Conservation (phyloP, 1,140 invertebrate genomes). For the Lucilia sericata region DNA sequence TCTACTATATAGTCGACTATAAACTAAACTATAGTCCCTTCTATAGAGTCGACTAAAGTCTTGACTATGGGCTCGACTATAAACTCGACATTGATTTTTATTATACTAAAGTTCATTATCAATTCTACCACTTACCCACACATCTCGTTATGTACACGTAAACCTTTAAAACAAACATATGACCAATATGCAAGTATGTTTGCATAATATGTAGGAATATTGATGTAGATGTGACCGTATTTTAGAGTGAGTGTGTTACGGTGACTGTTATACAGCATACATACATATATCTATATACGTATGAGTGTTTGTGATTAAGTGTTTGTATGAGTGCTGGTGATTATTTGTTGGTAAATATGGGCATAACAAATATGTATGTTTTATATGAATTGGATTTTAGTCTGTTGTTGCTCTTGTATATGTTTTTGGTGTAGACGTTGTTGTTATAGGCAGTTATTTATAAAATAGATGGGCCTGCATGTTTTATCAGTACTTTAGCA, state of each 20-base stretch:
- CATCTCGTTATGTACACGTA: background rate
- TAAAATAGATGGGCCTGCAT: slow-evolving; percentile 26
- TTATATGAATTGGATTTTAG: slow-evolving; percentile 29
- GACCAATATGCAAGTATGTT: background rate
- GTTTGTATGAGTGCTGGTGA: background rate
- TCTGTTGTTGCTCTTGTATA: background rate
- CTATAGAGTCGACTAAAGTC: too few relatives aligned
- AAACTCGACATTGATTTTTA: too few relatives aligned
- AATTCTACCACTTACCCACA: background rate
- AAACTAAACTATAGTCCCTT: too few relatives aligned
- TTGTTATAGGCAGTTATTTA: background rate
- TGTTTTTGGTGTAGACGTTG: background rate
- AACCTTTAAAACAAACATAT: slow-evolving; percentile 9
- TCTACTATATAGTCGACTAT: too few relatives aligned
- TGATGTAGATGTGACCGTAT: background rate
- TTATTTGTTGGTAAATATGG: slow-evolving; percentile 31
- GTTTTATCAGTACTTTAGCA: slow-evolving; percentile 36
- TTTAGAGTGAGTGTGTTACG: background rate
- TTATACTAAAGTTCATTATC: background rate
- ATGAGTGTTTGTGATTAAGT: background rate
- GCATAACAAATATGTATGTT: slow-evolving; percentile 44
- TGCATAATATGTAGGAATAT: background rate
- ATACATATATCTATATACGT: background rate
- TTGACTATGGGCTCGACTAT: too few relatives aligned
- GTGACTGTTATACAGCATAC: too few relatives aligned